Evolutionary conservation across 2,113 vertebrate species (phyloP).

Genomic region (Argyrosomus japonicus): DNA sequence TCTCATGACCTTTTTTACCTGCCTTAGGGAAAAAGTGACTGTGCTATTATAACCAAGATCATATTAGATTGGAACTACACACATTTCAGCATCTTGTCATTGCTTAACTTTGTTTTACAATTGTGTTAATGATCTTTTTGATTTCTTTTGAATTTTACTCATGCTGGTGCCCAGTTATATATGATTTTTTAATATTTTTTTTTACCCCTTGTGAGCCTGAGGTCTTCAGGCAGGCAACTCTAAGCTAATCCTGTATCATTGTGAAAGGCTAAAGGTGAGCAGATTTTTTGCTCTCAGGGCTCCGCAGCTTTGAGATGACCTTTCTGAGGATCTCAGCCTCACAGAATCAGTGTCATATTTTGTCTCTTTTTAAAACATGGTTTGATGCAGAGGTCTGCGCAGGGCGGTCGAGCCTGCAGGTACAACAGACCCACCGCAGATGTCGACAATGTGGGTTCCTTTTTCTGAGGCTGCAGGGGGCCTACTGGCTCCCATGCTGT

Average conservation of each 20-base stretch:
- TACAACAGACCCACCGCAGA: background rate
- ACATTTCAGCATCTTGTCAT: background rate
- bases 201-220: background rate
- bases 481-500: background rate
- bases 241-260: background rate
- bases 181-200: background rate
- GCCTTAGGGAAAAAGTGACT: background rate
- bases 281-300: constrained; percentile 1
- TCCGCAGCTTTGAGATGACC: constrained; percentile 1
- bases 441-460: background rate
- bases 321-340: constrained; percentile 9
- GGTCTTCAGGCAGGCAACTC: background rate
- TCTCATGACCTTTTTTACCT: background rate
- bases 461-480: constrained; percentile 2
- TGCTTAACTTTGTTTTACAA: background rate
- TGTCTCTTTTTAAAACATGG: background rate
- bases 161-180: background rate
- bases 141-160: background rate
- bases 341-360: background rate
- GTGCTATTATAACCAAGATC: background rate
- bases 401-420: background rate
- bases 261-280: constrained; percentile 32
- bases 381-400: constrained; percentile 1
- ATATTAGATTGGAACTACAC: background rate
- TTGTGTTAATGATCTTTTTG: background rate